Evolutionary conservation across 2,113 vertebrate species (phyloP), one percentile per base, ranked within the genome.

Genomic region (Chloebia gouldiae): DNA sequence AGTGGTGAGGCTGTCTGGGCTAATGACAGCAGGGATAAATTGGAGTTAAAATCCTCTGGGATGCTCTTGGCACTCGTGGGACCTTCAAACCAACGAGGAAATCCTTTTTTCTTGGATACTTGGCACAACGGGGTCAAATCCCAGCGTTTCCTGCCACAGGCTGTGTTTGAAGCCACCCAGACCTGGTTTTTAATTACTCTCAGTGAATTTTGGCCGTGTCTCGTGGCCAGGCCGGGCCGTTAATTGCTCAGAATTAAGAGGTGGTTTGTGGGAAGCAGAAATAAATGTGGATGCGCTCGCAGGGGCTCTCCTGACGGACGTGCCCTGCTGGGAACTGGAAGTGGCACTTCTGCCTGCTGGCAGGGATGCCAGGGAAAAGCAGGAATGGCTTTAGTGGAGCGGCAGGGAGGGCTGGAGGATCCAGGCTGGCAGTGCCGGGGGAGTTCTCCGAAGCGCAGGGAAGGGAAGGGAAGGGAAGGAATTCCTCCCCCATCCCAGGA

Each of bases 261-360:
- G 4, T 7, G 19, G 9, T 61, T 50, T 65, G 37, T 20, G 71
- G 54, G 19, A 40, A 30, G 45, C 35, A 44, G 61, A 2, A 11
- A 25, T 14, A 20, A 84, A 49, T 1, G 15, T 35, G 53, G 49
- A 4, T 35, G 5, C 11, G 23, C 45, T 81, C 13, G 53, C 19
- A 3, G 0, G 3, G 56, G 9, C 44, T 65, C 42, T 81, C 2
- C 3, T 51, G 4, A 6, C 0, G 3, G 14, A 13, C 0, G 0
- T 15, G 3, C 13, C 49, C 17, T 63, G 51, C 63, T 0, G 5
- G 28, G 56, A 8, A 13, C 0, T 75, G 15, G 39, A 5, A 22
- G 8, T 42, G 33, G 54, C 9, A 7, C 33, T 45, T 69, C 10
- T 37, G 3, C 7, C 40, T 1, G 1, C 15, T 19, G 40, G 10